Evolutionary conservation across 2,797 vertebrate species (phyloP).

Genomic region (Calcarius lapponicus): DNA sequence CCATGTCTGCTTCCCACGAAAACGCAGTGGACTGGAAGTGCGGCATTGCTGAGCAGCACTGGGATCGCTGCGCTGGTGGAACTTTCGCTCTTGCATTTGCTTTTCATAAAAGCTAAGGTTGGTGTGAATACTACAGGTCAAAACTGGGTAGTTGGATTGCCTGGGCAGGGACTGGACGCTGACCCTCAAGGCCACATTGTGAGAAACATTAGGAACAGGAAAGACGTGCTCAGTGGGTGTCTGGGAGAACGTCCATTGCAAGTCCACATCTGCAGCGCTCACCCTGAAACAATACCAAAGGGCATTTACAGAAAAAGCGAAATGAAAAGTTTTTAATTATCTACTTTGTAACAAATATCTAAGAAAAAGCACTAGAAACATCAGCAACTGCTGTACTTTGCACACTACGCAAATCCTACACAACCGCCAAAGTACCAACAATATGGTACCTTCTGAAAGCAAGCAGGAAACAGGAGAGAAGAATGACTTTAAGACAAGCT

Average conservation of each 20-base stretch:
- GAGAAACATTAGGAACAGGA: constrained; percentile 94
- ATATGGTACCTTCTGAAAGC: not conserved
- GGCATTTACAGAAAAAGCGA: not conserved
- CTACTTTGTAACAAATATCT: not conserved
- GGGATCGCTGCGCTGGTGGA: constrained; percentile 74
- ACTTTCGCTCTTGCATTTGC: constrained; percentile 77
- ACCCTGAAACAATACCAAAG: constrained; percentile 81
- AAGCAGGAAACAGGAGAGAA: not conserved
- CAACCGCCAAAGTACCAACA: not conserved
- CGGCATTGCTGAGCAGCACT: constrained; percentile 72
- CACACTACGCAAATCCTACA: not conserved
- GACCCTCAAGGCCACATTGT: constrained; percentile 95
- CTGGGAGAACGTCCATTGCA: constrained; percentile 95
- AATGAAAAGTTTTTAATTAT: not conserved
- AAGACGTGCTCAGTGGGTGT: constrained; percentile 94
- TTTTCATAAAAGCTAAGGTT: constrained; percentile 84
- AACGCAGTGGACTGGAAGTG: constrained; percentile 77
- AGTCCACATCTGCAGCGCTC: constrained; percentile 92
- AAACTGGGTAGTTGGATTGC: constrained; percentile 92
- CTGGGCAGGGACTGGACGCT: constrained; percentile 96
- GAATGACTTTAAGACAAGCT: not conserved
- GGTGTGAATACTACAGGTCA: constrained; percentile 96
- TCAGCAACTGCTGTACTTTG: not conserved
- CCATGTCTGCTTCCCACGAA: constrained; percentile 80
- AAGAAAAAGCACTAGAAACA: not conserved